Percentiles rank a stretch among this genome's conserved stretches.
Evolutionary conservation across 2,797 vertebrate species (phyloP).

Genomic region (Anableps anableps): DNA sequence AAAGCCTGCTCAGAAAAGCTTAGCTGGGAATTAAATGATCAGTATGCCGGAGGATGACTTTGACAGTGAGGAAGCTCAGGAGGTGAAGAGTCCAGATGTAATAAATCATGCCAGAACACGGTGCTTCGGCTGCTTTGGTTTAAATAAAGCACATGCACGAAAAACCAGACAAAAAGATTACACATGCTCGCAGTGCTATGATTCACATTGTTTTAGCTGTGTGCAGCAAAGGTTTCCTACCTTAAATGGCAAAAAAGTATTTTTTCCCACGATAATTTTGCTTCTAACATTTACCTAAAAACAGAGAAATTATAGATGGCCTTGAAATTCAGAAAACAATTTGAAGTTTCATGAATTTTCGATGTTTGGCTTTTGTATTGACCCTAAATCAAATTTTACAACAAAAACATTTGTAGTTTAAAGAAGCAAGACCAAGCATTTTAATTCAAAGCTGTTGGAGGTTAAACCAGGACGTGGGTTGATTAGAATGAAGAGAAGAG

Average conservation of each 20-base stretch:
- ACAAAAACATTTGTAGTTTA: neutral
- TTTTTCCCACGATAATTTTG: neutral
- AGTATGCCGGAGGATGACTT: slow-evolving; percentile 52
- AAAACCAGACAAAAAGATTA: slow-evolving; percentile 10
- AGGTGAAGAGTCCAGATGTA: slow-evolving; percentile 69
- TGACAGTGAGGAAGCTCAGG: slow-evolving; percentile 56
- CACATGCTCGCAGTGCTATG: slow-evolving; percentile 24
- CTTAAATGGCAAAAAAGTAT: neutral
- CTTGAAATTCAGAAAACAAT: neutral
- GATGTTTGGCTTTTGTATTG: neutral
- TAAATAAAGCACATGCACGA: slow-evolving; percentile 14
- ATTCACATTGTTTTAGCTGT: slow-evolving; percentile 35
- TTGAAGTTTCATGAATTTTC: neutral
- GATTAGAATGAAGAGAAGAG: neutral
- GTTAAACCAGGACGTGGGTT: neutral
- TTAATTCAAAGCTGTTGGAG: neutral
- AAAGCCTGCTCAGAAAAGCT: slow-evolving; percentile 64
- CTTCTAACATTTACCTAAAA: neutral
- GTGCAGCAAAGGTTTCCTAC: neutral
- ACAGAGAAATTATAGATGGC: neutral
- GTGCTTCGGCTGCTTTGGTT: slow-evolving; percentile 55
- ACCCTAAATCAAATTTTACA: neutral
- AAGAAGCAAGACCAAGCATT: neutral
- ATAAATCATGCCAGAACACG: slow-evolving; percentile 43
- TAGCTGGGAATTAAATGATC: slow-evolving; percentile 60